These are phyloP conservation scores for Megalops cyprinoides DNA, from an alignment of 2,797 vertebrate genomes.

Conservation along the genomic window DNA sequence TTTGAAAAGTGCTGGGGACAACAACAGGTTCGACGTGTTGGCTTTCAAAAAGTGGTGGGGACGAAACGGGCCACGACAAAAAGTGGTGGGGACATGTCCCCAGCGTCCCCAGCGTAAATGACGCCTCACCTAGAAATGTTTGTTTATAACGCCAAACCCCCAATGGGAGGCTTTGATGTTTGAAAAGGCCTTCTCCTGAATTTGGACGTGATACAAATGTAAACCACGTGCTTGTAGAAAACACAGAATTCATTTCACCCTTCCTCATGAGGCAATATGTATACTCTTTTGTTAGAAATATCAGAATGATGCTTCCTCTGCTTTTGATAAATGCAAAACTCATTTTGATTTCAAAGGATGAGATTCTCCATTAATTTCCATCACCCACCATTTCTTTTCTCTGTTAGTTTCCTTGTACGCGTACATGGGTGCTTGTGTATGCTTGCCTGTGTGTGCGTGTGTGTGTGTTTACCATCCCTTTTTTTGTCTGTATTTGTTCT, in stretches of 20 bases:
- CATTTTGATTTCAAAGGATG: background rate
- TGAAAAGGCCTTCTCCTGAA: background rate
- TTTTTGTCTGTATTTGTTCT: constrained; percentile 57
- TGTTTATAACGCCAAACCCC: background rate
- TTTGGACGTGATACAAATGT: background rate
- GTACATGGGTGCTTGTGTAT: background rate
- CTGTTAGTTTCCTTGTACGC: constrained; percentile 39
- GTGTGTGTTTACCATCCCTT: constrained; percentile 18
- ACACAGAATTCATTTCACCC: background rate
- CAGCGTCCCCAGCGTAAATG: no score
- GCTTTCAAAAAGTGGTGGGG: no score
- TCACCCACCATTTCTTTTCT: constrained; percentile 65
- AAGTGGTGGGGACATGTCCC: no score
- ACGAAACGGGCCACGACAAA: no score
- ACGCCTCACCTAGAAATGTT: background rate
- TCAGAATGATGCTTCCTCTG: background rate
- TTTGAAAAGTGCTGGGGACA: no score
- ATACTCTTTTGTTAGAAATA: background rate
- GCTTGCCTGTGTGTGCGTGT: constrained; percentile 28
- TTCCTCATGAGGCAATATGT: background rate
- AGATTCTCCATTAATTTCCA: constrained; percentile 15
- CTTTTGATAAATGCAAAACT: no score
- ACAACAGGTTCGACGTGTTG: no score
- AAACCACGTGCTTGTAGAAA: background rate
- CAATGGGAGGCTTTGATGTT: background rate